Evolutionary conservation across 2,797 vertebrate species (phyloP), one percentile per base, ranked within the genome.

Genomic region (Discoglossus pictus): DNA sequence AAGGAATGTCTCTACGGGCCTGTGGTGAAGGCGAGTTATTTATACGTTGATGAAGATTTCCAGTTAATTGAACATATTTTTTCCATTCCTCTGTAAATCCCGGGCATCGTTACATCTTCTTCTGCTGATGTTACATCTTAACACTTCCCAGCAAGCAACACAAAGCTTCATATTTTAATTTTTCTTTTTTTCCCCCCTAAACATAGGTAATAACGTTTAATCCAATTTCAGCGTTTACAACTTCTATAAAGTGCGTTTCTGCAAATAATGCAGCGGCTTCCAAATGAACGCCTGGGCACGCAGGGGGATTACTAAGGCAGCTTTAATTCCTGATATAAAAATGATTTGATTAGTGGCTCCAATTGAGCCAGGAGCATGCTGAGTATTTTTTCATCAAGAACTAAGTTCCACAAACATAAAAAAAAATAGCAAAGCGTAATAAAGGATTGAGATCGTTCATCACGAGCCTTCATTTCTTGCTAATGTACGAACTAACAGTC

Each of bases 141-240:
- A n/a, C 15, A 1, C 21, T 15, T 25, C 16, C 13, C 56, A n/a
- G 56, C 7, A 7, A 31, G 27, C 16, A 21, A 35, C 11, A 27
- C 8, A 31, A 31, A 31, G 27, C 8, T n/a, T n/a, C 15, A 31
- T 31, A 31, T 31, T n/a, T n/a, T n/a, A n/a, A n/a, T n/a, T 42
- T 53, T 17, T n/a, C 12, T 23, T n/a, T n/a, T n/a, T n/a, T n/a
- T n/a, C n/a, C n/a, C n/a, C n/a, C n/a, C 25, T 64, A 43, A 42
- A 44, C 58, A 15, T 4, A 20, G 17, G 56, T 52, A 68, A 68
- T 61, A 68, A 68, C 48, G 16, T 34, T 40, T 68, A 68, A 68
- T 68, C 66, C 66, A 68, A 61, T 68, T 61, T 68, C 66, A 54
- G 39, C 48, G 20, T 68, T 68, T 68, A 68, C 58, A 68, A 44